Evolutionary conservation across 2,888 invertebrate genomes (phyloP).

Genomic region (Temnothorax unifasciatus): DNA sequence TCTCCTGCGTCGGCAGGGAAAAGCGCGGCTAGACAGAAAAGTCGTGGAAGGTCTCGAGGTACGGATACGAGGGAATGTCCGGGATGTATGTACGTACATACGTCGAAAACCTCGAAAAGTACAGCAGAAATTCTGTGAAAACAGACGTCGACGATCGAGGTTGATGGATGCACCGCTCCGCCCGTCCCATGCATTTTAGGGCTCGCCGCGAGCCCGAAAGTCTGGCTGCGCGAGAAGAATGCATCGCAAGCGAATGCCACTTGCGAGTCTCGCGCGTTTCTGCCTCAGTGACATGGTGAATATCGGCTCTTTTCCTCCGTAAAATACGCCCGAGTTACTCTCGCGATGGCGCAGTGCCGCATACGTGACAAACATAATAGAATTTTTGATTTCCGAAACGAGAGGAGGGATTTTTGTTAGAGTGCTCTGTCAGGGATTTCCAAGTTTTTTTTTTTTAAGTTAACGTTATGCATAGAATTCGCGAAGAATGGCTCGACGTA

Average conservation of each 20-base stretch:
- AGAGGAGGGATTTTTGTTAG: not conserved
- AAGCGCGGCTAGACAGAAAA: constrained; percentile 40
- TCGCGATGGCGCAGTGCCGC: constrained; percentile 12
- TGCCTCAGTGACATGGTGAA: constrained; percentile 28
- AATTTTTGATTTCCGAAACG: constrained; percentile 41
- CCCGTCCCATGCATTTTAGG: constrained; percentile 17
- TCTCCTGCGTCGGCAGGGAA: constrained; percentile 9
- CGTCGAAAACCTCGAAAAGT: constrained; percentile 25
- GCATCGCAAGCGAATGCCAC: constrained; percentile 45
- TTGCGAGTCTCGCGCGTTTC: constrained; percentile 35
- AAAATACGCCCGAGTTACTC: constrained; percentile 37
- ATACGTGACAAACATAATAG: constrained; percentile 44
- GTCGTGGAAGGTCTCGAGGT: constrained; percentile 22
- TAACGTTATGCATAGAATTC: not conserved
- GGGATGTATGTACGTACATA: constrained; percentile 30
- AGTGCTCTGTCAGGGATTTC: constrained; percentile 22
- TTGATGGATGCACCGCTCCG: constrained; percentile 32
- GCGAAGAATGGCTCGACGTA: not conserved
- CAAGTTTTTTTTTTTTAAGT: constrained; percentile 30
- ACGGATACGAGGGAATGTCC: constrained; percentile 12
- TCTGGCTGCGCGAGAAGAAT: constrained; percentile 25
- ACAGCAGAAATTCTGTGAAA: constrained; percentile 42
- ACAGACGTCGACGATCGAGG: constrained; percentile 47
- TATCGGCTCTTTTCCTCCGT: constrained; percentile 24
- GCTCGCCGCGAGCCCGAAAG: not conserved